Evolutionary conservation across 2,888 invertebrate genomes (phyloP), one percentile per base, ranked within the genome.

Genomic region (Dryobotodes eremita): DNA sequence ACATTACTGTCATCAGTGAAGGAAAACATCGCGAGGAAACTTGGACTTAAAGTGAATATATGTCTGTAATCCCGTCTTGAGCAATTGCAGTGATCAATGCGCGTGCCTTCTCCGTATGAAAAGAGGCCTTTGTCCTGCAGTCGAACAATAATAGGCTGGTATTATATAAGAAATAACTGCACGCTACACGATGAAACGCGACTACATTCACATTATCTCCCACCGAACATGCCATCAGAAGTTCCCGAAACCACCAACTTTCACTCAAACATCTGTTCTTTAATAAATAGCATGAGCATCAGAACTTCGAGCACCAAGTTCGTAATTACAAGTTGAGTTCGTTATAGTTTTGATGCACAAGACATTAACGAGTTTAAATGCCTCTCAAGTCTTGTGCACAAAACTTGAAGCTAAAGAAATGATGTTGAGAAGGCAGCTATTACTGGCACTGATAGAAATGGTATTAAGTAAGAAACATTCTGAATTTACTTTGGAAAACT

Each of bases 321-420:
- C 31, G 75, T 87, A 78, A 88, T 86, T 84, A 82, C 80, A 79
- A 86, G 86, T 85, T 86, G 55, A 80, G 64, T 73, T 77, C 79
- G 76, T 79, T 79, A 83, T 57, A 84, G 82, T 83, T 86, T 79
- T 83, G 88, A 88, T 89, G 86, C 87, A 87, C 83, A 85, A 88
- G 79, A 90, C 75, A 91, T 91, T 92, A 91, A 86, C 84, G 90
- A 93, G 89, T 92, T 92, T 89, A 88, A 89, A 86, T 83, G 86
- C 82, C 68, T 89, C 89, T 88, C 86, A 86, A 79, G 66, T 71
- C 74, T 73, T n/a, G 73, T 75, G 66, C 79, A 75, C 70, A 80
- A 80, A 89, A 89, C 89, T 89, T 86, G 86, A 76, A 83, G 81
- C 86, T 83, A 48, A 66, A 69, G 90, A 90, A 79, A 90, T 89